Evolutionary conservation across 1,140 invertebrate genomes (phyloP).

Genomic region (Onthophagus taurus): DNA sequence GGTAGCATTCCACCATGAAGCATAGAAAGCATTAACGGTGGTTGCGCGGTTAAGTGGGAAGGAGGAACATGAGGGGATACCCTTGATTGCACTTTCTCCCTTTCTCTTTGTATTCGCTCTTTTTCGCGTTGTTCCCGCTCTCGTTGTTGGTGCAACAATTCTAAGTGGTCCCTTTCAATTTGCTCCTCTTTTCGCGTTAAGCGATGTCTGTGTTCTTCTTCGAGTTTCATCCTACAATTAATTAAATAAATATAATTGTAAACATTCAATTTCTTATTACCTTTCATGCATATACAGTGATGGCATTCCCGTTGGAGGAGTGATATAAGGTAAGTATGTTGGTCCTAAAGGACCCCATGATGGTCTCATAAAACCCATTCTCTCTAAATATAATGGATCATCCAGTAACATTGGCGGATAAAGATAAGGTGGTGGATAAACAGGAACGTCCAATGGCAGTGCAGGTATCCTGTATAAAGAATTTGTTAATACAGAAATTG

Average conservation of each 20-base stretch:
- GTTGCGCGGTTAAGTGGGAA: constrained; percentile 23
- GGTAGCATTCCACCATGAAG: constrained; percentile 31
- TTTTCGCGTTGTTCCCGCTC: constrained; percentile 35
- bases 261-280: constrained; percentile 30
- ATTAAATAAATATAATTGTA: constrained; percentile 8
- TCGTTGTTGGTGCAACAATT: constrained; percentile 34
- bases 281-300: constrained; percentile 54
- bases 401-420: constrained; percentile 44
- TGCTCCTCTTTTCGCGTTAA: constrained; percentile 42
- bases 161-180: constrained; percentile 40
- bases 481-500: too few species aligned
- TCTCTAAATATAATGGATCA: constrained; percentile 68
- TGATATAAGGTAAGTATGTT: constrained; percentile 43
- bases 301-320: constrained; percentile 41
- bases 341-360: constrained; percentile 45
- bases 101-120: constrained; percentile 33
- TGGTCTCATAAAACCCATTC: constrained; percentile 59
- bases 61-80: constrained; percentile 25
- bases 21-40: constrained; percentile 28
- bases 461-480: constrained; percentile 29
- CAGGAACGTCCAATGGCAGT: constrained; percentile 30
- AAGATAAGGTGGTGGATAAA: constrained; percentile 29
- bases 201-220: constrained; percentile 54
- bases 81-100: constrained; percentile 33
- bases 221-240: constrained; percentile 45